A percentile compares a stretch with the other conserved stretches of the same genome.
Evolutionary conservation across 2,888 invertebrate species (phyloP).

Genomic region (Lycia hirtaria): DNA sequence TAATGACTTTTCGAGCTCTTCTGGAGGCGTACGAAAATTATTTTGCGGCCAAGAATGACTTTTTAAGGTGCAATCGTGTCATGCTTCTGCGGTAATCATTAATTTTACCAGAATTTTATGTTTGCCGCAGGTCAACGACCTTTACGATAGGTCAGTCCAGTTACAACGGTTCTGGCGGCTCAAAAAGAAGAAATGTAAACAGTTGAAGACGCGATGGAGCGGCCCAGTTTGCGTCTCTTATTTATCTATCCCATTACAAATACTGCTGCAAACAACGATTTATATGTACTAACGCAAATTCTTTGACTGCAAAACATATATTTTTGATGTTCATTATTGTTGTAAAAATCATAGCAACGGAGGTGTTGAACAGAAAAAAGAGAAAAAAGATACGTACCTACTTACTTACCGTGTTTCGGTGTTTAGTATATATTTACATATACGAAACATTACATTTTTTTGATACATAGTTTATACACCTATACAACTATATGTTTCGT

Average conservation of each 20-base stretch:
- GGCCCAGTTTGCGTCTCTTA: slow-evolving; percentile 11
- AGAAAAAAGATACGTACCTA: too few species aligned
- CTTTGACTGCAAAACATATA: not conserved
- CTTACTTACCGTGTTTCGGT: too few species aligned
- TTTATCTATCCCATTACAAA: not conserved
- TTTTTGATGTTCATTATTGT: too few species aligned
- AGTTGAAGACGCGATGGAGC: slow-evolving; percentile 35
- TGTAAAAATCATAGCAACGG: too few species aligned
- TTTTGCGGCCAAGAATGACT: slow-evolving; percentile 49
- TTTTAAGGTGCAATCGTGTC: slow-evolving; percentile 46
- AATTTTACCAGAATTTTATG: slow-evolving; percentile 48
- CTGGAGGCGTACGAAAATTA: slow-evolving; percentile 44
- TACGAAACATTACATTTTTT: too few species aligned
- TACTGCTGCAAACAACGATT: not conserved
- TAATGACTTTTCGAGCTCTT: slow-evolving; percentile 51
- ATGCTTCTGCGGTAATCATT: slow-evolving; percentile 43
- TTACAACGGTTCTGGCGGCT: slow-evolving; percentile 58
- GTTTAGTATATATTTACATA: too few species aligned
- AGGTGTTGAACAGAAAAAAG: too few species aligned
- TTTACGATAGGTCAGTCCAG: slow-evolving; percentile 54
- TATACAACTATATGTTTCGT: too few species aligned
- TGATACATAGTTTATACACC: too few species aligned
- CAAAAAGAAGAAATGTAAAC: slow-evolving; percentile 51
- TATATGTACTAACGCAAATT: not conserved
- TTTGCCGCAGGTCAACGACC: slow-evolving; percentile 48